Evolutionary conservation across 2,888 invertebrate genomes (phyloP).

Genomic region (Xylota sylvarum): DNA sequence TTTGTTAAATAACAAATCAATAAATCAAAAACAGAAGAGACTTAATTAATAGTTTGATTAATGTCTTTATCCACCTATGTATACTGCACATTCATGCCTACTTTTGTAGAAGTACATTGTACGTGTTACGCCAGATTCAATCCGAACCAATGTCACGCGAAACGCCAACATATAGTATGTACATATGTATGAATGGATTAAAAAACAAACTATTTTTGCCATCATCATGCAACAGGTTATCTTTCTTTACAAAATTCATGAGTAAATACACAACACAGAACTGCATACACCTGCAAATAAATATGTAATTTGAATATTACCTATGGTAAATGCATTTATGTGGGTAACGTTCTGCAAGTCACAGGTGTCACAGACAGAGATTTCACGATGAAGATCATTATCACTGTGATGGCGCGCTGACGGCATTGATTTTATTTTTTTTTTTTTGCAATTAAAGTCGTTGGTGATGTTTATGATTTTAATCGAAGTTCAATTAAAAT

Average conservation of each 20-base stretch:
- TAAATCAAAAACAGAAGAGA: not conserved
- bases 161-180: constrained; percentile 12
- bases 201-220: not conserved
- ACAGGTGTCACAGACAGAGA: constrained; percentile 36
- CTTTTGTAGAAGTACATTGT: not conserved
- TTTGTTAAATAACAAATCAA: constrained; percentile 6
- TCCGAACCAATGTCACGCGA: not conserved
- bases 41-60: constrained; percentile 13
- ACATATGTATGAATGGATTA: not conserved
- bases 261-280: not conserved
- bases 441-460: not conserved
- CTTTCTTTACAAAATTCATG: not conserved
- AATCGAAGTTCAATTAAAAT: not conserved
- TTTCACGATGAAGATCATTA: constrained; percentile 42
- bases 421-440: not conserved
- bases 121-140: not conserved
- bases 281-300: constrained; percentile 10
- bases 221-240: constrained; percentile 31
- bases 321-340: not conserved
- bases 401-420: constrained; percentile 13
- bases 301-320: not conserved
- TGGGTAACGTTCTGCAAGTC: constrained; percentile 5
- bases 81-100: too few relatives aligned
- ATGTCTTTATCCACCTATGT: not conserved
- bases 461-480: not conserved